A percentile compares a stretch with the other conserved stretches of the same genome.
Conservation (phyloP, 2,113 vertebrate species). For the Gavia stellata region DNA sequence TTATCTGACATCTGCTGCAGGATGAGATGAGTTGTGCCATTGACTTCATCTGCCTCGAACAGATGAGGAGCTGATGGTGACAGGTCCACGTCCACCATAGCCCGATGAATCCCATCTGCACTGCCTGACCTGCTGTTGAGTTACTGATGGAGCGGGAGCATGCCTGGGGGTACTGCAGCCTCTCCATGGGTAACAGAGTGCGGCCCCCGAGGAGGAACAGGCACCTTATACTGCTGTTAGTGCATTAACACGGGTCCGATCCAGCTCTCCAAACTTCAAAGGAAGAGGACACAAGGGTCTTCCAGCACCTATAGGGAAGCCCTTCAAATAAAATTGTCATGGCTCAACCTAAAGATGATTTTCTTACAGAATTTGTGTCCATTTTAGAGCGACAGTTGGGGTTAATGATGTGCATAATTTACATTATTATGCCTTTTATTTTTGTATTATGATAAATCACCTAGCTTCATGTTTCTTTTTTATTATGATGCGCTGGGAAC, state of each 20-base stretch:
- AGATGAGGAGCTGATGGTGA: background rate
- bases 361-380: background rate
- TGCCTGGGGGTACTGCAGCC: background rate
- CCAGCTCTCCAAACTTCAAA: background rate
- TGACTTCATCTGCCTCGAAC: background rate
- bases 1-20: background rate
- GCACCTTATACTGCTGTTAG: fast-evolving
- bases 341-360: background rate
- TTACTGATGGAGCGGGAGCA: background rate
- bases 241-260: background rate
- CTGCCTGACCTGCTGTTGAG: background rate
- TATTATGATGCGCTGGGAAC: background rate
- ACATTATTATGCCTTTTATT: background rate
- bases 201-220: fast-evolving
- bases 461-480: background rate
- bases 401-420: conserved; percentile 26
- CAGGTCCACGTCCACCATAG: fast-evolving
- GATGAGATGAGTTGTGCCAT: background rate
- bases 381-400: background rate
- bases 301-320: background rate
- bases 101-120: fast-evolving
- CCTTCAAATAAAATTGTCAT: background rate
- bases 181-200: fast-evolving
- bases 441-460: background rate
- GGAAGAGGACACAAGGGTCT: background rate